A percentile compares a stretch with the other conserved stretches of the same genome.
These are phyloP conservation scores for Anhinga rufa DNA, from an alignment of 2,113 vertebrate species.

Conservation along the genomic window DNA sequence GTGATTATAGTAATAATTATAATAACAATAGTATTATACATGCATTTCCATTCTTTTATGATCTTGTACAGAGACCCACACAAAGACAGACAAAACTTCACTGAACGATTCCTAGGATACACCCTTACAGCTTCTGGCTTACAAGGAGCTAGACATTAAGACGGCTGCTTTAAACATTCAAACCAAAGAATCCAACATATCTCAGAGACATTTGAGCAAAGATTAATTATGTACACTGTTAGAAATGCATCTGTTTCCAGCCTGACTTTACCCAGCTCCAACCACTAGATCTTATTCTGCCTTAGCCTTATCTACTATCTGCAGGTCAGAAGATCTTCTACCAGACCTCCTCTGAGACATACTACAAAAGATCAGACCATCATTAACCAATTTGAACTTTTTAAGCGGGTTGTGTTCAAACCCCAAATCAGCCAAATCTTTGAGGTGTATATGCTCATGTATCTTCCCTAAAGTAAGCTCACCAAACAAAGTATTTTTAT, in stretches of 20 bases:
- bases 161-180: not conserved
- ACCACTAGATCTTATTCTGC: not conserved
- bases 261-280: not conserved
- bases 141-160: not conserved
- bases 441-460: not conserved
- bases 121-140: not conserved
- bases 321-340: not conserved
- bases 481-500: not conserved
- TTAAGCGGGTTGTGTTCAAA: not conserved
- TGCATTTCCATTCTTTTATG: not conserved
- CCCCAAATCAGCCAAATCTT: not conserved
- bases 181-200: not conserved
- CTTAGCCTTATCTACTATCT: not conserved
- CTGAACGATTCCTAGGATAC: not conserved
- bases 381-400: not conserved
- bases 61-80: not conserved
- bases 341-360: not conserved
- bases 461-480: not conserved
- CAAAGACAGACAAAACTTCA: not conserved
- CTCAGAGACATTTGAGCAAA: not conserved
- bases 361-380: not conserved
- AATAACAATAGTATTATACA: not conserved
- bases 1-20: not conserved
- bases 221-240: not conserved
- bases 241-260: not conserved